Base-by-base conservation (phyloP, 2,797 vertebrate species). In the Oreochromis mossambicus region DNA sequence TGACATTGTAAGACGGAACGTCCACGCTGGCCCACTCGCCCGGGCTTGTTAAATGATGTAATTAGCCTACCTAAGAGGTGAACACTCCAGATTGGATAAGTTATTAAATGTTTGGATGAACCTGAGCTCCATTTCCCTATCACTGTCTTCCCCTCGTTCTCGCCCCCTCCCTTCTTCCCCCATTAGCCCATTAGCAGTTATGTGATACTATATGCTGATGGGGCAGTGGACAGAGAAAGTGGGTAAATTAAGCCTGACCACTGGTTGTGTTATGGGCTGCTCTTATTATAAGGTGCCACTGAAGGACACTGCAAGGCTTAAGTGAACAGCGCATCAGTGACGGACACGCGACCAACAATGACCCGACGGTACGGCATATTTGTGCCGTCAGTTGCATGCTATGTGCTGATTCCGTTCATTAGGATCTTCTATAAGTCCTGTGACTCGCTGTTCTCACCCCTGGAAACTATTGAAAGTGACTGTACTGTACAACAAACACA, bases 61-160 rank as follows among this genome's bases (percentile, higher is more conserved):
- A 96, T 97, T 96, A 95, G 89, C 89, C 91, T 91, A 90, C 95
- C 94, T 92, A 95, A 94, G 94, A 95, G 93, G 94, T 92, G 93
- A 95, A 84, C 50, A 46, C 94, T 93, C 89, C 91, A 88, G 92
- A 96, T 93, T 95, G 94, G 94, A 95, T 92, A 94, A 96, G 95
- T 96, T 96, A 96, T 97, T 95, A 96, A 95, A 96, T 96, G 95
- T 96, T 96, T 96, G 95, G 93, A 95, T 96, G 95, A 95, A 96
- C 95, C 93, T 92, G 91, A 94, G 92, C 93, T 94, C 94, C 94
- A 95, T 95, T 96, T 95, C 88, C 94, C 92, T 93, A 94, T 85
- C 52, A 26, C 92, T 86, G 82, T 93, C 89, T 79, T 91, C 89
- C 85, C 77, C 91, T 63, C 76, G 2, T 81, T 68, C 87, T 52